Evolutionary conservation across 2,113 vertebrate genomes (phyloP), one percentile per base, ranked within the genome.

Genomic region (Oenanthe melanoleuca): DNA sequence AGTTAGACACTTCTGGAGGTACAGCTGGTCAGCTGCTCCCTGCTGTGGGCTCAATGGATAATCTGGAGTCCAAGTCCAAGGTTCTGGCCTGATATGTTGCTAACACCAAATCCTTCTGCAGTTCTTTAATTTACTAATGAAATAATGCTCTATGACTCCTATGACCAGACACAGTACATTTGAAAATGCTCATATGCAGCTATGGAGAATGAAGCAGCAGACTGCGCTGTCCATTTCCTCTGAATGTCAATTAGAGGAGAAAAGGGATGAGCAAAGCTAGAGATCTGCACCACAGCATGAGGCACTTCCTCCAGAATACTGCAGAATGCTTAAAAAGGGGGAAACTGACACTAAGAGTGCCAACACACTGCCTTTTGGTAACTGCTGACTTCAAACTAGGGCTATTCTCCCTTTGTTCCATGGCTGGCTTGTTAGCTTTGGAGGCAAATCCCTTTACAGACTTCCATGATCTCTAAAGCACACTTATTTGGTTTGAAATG

Each of bases 401-500:
- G 56, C 55, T 83, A 6, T 44, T 80, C 38, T 90, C 59, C 17
- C 60, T 93, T 70, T 90, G 67, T 88, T 88, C 75, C 60, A n/a
- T 38, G 49, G 49, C 26, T 88, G 21, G 40, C 73, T 92, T 88
- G 72, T 83, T 83, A 88, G n/a, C 33, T 80, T 83, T 80, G 88
- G 79, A 74, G 47, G 64, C 45, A 92, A 96, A 92, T 92, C 92
- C 63, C 18, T 88, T 83, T 60, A 86, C 31, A 82, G 89, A 80
- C 34, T 64, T 88, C 56, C 40, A 31, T 37, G 71, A 93, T 80
- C 85, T 73, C 64, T 79, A 52, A 66, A 88, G 83, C 50, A 71
- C 33, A n/a, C 29, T 53, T 69, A 65, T 3, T 88, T 89, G 74
- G 63, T 73, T 93, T 96, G 71, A 89, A 92, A 94, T 1, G 20